Percentiles rank a stretch among this genome's conserved stretches.
Conservation (phyloP, 2,797 vertebrate genomes). For the Xiphorhynchus erythropygius region DNA sequence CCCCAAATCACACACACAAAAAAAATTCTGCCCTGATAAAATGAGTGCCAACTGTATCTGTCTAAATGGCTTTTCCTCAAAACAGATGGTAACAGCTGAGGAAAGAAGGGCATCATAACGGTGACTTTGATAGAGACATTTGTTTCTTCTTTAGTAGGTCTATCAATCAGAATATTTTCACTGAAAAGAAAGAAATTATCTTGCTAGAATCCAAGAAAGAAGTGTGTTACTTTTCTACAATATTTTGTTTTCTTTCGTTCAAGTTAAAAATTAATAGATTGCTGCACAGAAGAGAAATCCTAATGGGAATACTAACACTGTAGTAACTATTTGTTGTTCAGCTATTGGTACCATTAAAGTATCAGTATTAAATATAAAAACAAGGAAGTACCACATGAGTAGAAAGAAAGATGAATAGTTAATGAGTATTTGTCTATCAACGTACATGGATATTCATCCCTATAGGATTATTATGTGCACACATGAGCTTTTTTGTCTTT, state of each 20-base stretch:
- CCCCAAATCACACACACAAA: not conserved
- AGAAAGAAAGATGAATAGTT: not conserved
- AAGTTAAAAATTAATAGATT: conserved; percentile 24
- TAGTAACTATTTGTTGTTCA: not conserved
- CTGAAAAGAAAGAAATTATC: not conserved
- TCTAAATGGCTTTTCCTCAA: not conserved
- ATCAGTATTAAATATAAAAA: conserved; percentile 12
- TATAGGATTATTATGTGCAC: not conserved
- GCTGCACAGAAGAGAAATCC: not conserved
- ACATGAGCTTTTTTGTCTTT: not conserved
- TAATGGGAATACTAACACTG: not conserved
- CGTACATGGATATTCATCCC: not conserved
- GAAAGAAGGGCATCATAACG: not conserved
- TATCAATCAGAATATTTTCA: not conserved
- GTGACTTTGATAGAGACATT: not conserved
- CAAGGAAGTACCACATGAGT: not conserved
- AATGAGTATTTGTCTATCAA: not conserved
- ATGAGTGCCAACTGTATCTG: fast-evolving
- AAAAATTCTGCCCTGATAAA: not conserved
- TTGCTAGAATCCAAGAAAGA: not conserved
- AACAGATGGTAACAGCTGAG: not conserved
- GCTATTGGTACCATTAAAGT: not conserved
- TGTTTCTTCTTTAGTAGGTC: not conserved
- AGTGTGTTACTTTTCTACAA: not conserved
- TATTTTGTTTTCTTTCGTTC: not conserved